Conservation (phyloP, 2,797 vertebrate species). For the Lithobates pipiens region DNA sequence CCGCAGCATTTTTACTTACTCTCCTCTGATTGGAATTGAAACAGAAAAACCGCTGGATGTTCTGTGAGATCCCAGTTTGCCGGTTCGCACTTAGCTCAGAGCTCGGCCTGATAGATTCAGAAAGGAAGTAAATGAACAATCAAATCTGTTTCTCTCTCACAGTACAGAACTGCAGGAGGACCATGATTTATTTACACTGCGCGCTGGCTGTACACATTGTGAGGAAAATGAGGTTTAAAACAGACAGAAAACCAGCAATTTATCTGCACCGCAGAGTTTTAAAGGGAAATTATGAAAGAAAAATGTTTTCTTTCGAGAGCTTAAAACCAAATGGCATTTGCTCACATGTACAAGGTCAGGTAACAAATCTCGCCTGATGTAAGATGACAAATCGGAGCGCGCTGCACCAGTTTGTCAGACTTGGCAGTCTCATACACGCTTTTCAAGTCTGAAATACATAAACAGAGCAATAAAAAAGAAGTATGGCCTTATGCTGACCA, state of each 20-base stretch:
- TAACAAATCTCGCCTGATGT: too few relatives aligned
- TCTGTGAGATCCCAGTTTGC: constrained; percentile 10
- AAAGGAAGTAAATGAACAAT: constrained; percentile 47
- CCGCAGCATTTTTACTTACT: background rate
- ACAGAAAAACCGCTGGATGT: background rate
- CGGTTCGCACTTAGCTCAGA: constrained; percentile 35
- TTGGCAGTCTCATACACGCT: too few relatives aligned
- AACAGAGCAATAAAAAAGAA: too few relatives aligned
- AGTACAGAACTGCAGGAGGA: constrained; percentile 39
- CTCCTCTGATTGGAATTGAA: background rate
- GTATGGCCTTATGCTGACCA: too few relatives aligned
- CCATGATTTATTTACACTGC: constrained; percentile 48
- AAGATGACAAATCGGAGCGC: too few relatives aligned
- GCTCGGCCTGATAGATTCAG: constrained; percentile 31
- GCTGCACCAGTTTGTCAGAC: too few relatives aligned
- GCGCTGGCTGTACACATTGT: constrained; percentile 34
- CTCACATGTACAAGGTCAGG: background rate
- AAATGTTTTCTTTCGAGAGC: constrained; percentile 6
- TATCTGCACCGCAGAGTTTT: background rate
- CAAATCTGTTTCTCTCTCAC: constrained; percentile 46
- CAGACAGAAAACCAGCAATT: constrained; percentile 41
- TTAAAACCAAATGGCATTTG: background rate
- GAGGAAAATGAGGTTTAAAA: constrained; percentile 34
- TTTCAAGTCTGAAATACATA: too few relatives aligned
- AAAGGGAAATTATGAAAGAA: constrained; percentile 31